These are phyloP conservation scores for Sorex maritimensis DNA, from an alignment of 2,797 vertebrate genomes.

Conservation along the genomic window DNA sequence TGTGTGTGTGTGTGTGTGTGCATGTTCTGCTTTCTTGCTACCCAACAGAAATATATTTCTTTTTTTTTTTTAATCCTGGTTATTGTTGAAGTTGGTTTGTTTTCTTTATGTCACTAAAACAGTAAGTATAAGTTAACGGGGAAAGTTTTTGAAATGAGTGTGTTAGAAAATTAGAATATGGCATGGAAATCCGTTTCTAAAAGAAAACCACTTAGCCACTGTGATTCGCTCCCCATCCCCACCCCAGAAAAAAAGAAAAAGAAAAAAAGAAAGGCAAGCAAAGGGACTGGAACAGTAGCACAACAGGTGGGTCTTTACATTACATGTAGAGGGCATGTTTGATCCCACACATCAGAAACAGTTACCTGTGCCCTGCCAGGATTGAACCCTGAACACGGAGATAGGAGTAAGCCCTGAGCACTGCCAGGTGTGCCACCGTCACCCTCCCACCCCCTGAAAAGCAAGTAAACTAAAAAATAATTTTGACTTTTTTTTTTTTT, in stretches of 20 bases:
- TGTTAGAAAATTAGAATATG: neutral
- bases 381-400: no score
- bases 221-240: neutral
- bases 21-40: neutral
- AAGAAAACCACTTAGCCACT: constrained; percentile 23
- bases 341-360: no score
- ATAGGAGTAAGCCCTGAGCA: no score
- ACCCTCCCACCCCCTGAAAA: neutral
- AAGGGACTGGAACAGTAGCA: neutral
- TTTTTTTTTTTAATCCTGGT: constrained; percentile 55
- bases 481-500: no score
- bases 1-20: no score
- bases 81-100: neutral
- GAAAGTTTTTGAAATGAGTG: neutral
- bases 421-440: no score
- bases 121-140: constrained; percentile 19
- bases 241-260: neutral
- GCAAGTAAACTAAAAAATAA: neutral
- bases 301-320: no score
- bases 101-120: neutral
- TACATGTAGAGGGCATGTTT: no score
- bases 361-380: no score
- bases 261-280: neutral
- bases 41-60: no score
- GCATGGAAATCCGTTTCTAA: neutral